Evolutionary conservation across 2,888 invertebrate species (phyloP), one percentile per base, ranked within the genome.

Genomic region (Agonum fuliginosum): DNA sequence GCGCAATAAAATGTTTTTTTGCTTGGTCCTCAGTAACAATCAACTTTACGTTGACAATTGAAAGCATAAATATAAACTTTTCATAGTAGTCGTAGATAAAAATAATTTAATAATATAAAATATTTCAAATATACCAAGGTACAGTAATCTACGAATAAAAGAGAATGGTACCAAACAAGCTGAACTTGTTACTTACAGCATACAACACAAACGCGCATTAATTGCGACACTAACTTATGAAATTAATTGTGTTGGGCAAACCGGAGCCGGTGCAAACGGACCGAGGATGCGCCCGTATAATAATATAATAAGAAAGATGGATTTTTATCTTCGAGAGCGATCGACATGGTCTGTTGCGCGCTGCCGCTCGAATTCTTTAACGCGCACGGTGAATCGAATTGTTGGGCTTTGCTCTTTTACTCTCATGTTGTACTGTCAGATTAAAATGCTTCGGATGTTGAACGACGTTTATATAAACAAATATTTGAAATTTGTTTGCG

Each of bases 301-400:
- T 74, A 74, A 62, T 74, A 74, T 62, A 43, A 74, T 74, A 74
- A 74, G 62, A 62, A 58, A 76, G 75, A 76, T 76, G 75, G 75
- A 67, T 48, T 34, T 75, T 67, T 76, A 67, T 76, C 75, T 76
- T 22, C 8, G 30, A 12, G 17, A 34, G 67, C 24, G 75, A 67
- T 76, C 69, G 69, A 34, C 51, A 67, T 27, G 75, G 75, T 76
- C 75, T 76, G 75, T 17, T 65, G 48, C n/a, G 6, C 14, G 14
- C 54, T 12, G 58, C 27, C 6, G 14, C 71, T 51, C 34, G 71
- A 51, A 71, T 71, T 71, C 71, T 71, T 71, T 20, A 14, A 69
- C 41, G 41, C 65, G 14, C 24, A 62, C 34, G 65, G 65, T 65
- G 19, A 12, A 10, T 54, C 12, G 14, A 20, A 54, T 54, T 51